These are phyloP conservation scores for Nyctibius bracteatus DNA, from an alignment of 2,113 vertebrate species.

Conservation along the genomic window DNA sequence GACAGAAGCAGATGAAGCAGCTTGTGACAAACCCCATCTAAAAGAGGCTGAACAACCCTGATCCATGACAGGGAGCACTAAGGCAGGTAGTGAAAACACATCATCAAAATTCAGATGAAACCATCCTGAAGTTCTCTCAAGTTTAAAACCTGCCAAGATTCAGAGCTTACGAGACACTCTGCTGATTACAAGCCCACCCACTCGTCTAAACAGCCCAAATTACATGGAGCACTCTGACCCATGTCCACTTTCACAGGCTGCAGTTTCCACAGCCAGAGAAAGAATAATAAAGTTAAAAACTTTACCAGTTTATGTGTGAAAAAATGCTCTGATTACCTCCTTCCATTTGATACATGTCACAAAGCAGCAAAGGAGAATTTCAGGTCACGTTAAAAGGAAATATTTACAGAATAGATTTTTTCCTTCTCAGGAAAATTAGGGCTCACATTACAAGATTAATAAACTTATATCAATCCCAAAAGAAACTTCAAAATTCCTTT, in stretches of 20 bases:
- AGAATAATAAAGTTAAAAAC: neutral
- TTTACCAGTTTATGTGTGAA: neutral
- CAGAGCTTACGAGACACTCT: neutral
- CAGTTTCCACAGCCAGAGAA: neutral
- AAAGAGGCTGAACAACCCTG: neutral
- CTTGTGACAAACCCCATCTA: neutral
- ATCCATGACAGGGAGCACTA: neutral
- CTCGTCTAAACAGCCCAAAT: accelerated
- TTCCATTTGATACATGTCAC: neutral
- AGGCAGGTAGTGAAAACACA: accelerated
- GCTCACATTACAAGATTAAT: conserved; percentile 33
- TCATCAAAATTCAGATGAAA: neutral
- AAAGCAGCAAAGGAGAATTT: neutral
- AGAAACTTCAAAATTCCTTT: conserved; percentile 57
- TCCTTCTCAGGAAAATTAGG: conserved; percentile 31
- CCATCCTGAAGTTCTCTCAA: neutral
- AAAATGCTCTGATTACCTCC: neutral
- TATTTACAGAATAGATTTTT: conserved; percentile 8
- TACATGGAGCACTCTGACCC: neutral
- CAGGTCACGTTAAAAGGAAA: neutral
- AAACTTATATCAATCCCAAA: conserved; percentile 49
- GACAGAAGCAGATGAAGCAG: neutral
- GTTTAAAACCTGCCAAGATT: neutral
- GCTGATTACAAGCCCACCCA: neutral
- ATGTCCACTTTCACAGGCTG: neutral